Base-by-base conservation (phyloP, 1,140 invertebrate genomes). In the Bilobella aurantiaca region DNA sequence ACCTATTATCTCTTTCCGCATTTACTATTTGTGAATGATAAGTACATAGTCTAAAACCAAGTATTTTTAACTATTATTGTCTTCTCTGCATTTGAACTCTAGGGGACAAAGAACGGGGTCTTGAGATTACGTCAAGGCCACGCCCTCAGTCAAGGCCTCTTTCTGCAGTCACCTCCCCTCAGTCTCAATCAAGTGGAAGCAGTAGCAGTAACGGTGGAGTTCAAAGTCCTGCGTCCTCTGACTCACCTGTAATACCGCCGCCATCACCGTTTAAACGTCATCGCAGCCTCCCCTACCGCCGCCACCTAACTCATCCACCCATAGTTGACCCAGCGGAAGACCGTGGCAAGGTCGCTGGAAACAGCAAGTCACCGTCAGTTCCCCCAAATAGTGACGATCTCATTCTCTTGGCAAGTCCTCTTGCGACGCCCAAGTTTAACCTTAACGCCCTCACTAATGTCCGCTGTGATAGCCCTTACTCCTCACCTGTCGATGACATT, bases 351-450 rank as follows among this genome's bases (percentile, higher is more conserved):
- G 14, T 18, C 42, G 34, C 31, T 61, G 34, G 30, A n/a, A 58
- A 64, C 53, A 21, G 8, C 23, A 32, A 58, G 53, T 57, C 18
- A 1, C 27, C 31, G 8, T 3, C n/a, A 14, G n/a, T 5, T 30
- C 25, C 29, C 23, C 49, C 23, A 2, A n/a, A 8, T n/a, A 57
- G n/a, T 61, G 64, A 66, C 58, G 64, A 66, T 69, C 67, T 72
- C 65, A 72, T 72, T 32, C 49, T 49, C 27, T 42, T 72, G 23
- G 64, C 68, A 42, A 72, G 70, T 69, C 70, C 70, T 1, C 66
- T 69, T 61, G 42, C 63, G 21, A 64, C 49, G 63, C 64, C 57
- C 14, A 71, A 69, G 28, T 68, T 71, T 61, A 18, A 58, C 34
- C 21, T 57, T 1, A 53, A 53, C 21, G 3, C 28, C 42, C 29